These are phyloP conservation scores for Neoarius graeffei DNA, from an alignment of 2,113 vertebrate genomes.

Conservation along the genomic window DNA sequence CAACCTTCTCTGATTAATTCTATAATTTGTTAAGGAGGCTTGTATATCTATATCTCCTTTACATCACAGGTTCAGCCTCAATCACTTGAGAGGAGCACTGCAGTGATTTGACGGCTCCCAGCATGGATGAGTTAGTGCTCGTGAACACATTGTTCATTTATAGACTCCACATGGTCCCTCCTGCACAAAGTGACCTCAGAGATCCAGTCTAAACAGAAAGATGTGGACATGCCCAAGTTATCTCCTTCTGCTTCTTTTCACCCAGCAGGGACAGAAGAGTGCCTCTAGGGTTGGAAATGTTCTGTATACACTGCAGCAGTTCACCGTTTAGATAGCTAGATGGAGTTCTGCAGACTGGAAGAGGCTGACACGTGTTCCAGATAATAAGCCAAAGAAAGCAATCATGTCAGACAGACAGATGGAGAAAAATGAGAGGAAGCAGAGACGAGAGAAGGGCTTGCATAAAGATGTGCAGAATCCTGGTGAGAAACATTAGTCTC, in stretches of 20 bases:
- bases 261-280: slow-evolving; percentile 6
- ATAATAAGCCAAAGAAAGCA: slow-evolving; percentile 20
- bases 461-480: neutral
- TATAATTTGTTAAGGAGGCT: slow-evolving; percentile 11
- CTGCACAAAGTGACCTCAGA: slow-evolving; percentile 31
- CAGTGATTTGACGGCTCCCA: neutral
- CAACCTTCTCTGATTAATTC: neutral
- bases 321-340: neutral
- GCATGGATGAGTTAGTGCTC: slow-evolving; percentile 17
- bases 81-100: neutral
- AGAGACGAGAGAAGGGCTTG: neutral
- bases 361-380: neutral
- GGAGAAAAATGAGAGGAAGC: neutral
- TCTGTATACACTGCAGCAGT: neutral
- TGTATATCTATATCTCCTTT: neutral
- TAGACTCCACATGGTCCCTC: slow-evolving; percentile 31
- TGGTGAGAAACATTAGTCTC: neutral
- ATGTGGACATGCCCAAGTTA: slow-evolving; percentile 2
- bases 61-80: neutral
- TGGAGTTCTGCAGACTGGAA: neutral
- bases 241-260: slow-evolving; percentile 19
- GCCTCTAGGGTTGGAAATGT: slow-evolving; percentile 26
- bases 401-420: slow-evolving; percentile 27
- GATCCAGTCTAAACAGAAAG: slow-evolving; percentile 34
- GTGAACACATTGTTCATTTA: slow-evolving; percentile 17